Evolutionary conservation across 1,140 invertebrate species (phyloP).

Genomic region (Sinella curviseta): DNA sequence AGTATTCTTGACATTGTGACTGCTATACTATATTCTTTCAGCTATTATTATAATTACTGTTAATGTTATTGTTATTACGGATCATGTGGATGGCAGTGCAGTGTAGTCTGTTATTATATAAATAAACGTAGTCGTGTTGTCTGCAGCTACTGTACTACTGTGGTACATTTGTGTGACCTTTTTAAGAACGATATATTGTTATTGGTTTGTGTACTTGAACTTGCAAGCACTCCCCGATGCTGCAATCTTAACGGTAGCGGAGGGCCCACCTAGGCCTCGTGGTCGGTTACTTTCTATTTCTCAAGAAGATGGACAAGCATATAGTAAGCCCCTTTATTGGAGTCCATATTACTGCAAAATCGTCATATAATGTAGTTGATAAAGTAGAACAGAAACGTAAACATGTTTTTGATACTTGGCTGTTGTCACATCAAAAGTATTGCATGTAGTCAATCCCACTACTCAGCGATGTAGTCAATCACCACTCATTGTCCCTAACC

Average conservation of each 20-base stretch:
- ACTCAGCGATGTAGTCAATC: neutral
- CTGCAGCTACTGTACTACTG: neutral
- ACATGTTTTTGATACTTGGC: too few relatives aligned
- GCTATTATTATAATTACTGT: too few relatives aligned
- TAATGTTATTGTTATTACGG: too few relatives aligned
- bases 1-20: too few relatives aligned
- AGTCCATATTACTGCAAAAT: conserved; percentile 1
- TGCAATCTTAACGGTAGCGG: conserved; percentile 28
- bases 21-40: too few relatives aligned
- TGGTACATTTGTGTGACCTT: neutral
- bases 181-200: conserved; percentile 1
- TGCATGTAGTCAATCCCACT: neutral
- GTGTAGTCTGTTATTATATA: neutral
- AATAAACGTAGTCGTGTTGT: neutral
- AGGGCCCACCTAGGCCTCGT: conserved; percentile 31
- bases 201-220: conserved; percentile 31
- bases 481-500: neutral
- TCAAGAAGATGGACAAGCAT: conserved; percentile 44
- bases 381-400: too few relatives aligned
- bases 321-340: conserved; percentile 38
- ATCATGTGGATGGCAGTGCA: neutral
- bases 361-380: neutral
- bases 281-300: conserved; percentile 44
- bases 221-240: conserved; percentile 43
- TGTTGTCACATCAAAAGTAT: too few relatives aligned